Conservation (phyloP, 2,888 invertebrate genomes). For the Sclerodermus sp. region DNA sequence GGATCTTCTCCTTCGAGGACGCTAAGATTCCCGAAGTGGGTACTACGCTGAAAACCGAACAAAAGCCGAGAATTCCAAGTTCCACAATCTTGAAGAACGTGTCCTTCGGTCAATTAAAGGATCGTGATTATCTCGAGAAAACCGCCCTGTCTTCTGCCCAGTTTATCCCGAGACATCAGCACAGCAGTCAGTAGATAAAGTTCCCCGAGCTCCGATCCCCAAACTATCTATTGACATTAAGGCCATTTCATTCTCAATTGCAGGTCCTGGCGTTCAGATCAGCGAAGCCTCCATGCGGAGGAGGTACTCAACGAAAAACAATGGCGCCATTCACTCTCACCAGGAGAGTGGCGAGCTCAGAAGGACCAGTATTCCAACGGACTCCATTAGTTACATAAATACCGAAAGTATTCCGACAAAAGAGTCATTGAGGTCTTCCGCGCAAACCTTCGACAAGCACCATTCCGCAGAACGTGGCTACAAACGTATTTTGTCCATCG, state of each 20-base stretch:
- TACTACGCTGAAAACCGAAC: conserved; percentile 17
- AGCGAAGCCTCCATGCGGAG: conserved; percentile 22
- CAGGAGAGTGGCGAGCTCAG: conserved; percentile 52
- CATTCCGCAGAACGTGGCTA: conserved; percentile 51
- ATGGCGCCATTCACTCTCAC: conserved; percentile 48
- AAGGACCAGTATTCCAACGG: conserved; percentile 47
- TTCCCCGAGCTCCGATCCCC: neutral
- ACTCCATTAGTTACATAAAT: conserved; percentile 52
- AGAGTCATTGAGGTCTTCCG: conserved; percentile 5
- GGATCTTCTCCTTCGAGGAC: conserved; percentile 32
- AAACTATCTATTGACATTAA: neutral
- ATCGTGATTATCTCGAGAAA: conserved; percentile 48
- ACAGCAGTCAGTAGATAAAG: conserved; percentile 34
- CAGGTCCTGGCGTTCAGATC: conserved; percentile 4
- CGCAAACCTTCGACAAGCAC: conserved; percentile 35
- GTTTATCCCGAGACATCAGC: conserved; percentile 52
- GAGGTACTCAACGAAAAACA: conserved; percentile 49
- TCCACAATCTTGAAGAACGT: conserved; percentile 50
- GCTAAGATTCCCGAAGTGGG: conserved; percentile 40
- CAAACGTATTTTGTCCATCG: conserved; percentile 29
- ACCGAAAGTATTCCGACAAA: conserved; percentile 48
- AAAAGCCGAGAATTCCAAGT: conserved; percentile 48
- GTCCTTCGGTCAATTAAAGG: conserved; percentile 51
- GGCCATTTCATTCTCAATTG: neutral
- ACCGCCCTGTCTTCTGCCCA: conserved; percentile 50